Evolutionary conservation across 2,113 vertebrate species (phyloP), one percentile per base, ranked within the genome.

Genomic region (Syrmaticus mikado): DNA sequence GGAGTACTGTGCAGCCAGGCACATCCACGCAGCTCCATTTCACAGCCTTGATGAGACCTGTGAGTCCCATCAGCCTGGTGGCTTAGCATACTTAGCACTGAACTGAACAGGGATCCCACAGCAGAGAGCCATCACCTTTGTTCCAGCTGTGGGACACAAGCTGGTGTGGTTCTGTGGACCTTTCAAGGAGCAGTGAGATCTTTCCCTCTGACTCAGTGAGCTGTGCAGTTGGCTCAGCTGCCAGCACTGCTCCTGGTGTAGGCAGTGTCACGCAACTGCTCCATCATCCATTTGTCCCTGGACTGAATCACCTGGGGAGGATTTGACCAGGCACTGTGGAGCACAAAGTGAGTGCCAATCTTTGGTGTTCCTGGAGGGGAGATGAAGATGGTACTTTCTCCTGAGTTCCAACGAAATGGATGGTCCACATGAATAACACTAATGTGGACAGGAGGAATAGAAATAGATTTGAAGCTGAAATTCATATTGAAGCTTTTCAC

Each of bases 261-360:
- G 21, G 61, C 50, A 41, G 43, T 2, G 7, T 72, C 52, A 58
- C 36, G 41, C 48, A 74, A 67, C 82, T 75, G 80, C 57, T 20
- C 30, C 40, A 65, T 75, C 83, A 82, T 74, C 57, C 0, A 0
- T 6, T 36, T 57, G 45, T 84, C 80, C 65, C 7, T 0, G 0
- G 6, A 3, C 60, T 81, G 50, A 34, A 5, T 73, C 53, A 55
- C 43, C 34, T 30, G 7, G 52, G 50, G 28, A 40, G 45, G 60
- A 67, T 10, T 74, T 62, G 62, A 34, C 18, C 13, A 2, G 72
- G 43, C 4, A 2, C 22, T 3, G 7, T 2, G 38, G 27, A 41
- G 34, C 58, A 72, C 11, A 0, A 25, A 75, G 60, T 45, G 76
- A 76, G 32, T 60, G 82, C 68, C 55, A n/a, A 8, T 22, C 28